Conservation (phyloP, 92 coral and sea anemone species). For the Actinernus sp. region DNA sequence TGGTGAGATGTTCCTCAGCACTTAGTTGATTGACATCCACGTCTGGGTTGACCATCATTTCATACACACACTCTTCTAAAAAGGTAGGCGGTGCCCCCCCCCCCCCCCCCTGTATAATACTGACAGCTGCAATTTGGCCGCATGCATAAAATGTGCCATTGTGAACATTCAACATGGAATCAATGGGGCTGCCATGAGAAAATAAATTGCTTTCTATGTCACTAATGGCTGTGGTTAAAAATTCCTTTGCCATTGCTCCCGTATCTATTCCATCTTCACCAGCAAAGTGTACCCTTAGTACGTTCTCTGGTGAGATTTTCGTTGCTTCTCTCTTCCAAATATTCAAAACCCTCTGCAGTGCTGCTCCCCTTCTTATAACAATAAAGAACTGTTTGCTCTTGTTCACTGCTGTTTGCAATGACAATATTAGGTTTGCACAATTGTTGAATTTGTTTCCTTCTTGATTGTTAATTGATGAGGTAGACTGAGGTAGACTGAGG, state of each 20-base stretch:
- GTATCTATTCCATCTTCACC: constrained; percentile 65
- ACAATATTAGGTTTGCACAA: constrained; percentile 3
- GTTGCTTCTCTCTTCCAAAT: constrained; percentile 62
- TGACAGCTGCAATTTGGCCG: constrained; percentile 50
- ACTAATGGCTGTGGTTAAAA: constrained; percentile 29
- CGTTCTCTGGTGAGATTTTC: constrained; percentile 42
- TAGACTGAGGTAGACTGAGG: constrained; percentile 27
- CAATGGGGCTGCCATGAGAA: constrained; percentile 52
- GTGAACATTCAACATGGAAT: constrained; percentile 48
- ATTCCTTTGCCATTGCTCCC: constrained; percentile 67
- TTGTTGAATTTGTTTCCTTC: constrained; percentile 8
- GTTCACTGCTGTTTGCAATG: constrained; percentile 12
- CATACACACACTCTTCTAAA: constrained; percentile 50
- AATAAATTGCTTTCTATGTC: constrained; percentile 51
- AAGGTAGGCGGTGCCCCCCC: constrained; percentile 57
- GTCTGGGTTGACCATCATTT: constrained; percentile 49
- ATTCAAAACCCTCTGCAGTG: constrained; percentile 38
- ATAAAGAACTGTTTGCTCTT: constrained; percentile 38
- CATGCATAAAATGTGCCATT: constrained; percentile 39
- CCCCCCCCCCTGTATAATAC: constrained; percentile 57
- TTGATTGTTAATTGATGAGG: no score
- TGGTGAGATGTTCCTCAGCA: no score
- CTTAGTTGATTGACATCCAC: constrained; percentile 34
- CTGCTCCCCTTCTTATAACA: constrained; percentile 50
- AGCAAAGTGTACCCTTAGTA: constrained; percentile 53